Evolutionary conservation across 2,888 invertebrate species (phyloP).

Genomic region (Stratiomys singularior): DNA sequence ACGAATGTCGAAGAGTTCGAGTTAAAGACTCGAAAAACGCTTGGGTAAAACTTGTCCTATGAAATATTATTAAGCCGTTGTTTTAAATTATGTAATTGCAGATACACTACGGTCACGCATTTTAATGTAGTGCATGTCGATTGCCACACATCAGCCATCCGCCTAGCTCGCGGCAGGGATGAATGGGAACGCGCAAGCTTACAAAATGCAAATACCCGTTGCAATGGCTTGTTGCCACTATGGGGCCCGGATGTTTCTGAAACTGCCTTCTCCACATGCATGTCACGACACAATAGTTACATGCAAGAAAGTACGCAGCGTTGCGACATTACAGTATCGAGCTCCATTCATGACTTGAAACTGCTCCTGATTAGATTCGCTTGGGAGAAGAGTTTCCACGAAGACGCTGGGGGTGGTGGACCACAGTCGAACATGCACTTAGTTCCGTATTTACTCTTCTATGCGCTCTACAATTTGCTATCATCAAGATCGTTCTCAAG

Average conservation of each 20-base stretch:
- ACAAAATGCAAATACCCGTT: constrained; percentile 97
- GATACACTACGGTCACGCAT: constrained; percentile 94
- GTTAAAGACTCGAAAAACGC: constrained; percentile 85
- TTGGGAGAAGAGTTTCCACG: constrained; percentile 94
- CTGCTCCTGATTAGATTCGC: constrained; percentile 88
- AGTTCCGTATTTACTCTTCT: constrained; percentile 75
- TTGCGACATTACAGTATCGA: constrained; percentile 64
- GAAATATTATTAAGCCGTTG: not conserved
- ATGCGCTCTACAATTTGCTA: constrained; percentile 36
- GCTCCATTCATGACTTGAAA: constrained; percentile 90
- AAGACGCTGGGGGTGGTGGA: constrained; percentile 97
- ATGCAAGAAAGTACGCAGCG: constrained; percentile 69
- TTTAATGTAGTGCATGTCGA: constrained; percentile 99
- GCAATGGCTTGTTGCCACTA: constrained; percentile 94
- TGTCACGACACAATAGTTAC: constrained; percentile 91
- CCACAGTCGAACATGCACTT: constrained; percentile 98
- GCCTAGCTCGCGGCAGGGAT: constrained; percentile 79
- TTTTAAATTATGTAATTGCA: too few relatives aligned
- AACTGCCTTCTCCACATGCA: constrained; percentile 90
- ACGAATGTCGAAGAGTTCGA: constrained; percentile 95
- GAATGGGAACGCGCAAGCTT: constrained; percentile 96
- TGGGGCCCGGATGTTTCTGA: constrained; percentile 97
- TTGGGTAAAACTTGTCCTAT: constrained; percentile 65
- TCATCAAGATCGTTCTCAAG: constrained; percentile 59
- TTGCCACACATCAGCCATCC: constrained; percentile 96